These are phyloP conservation scores for Labeo calbasu DNA, from an alignment of 2,797 vertebrate genomes.

Conservation along the genomic window DNA sequence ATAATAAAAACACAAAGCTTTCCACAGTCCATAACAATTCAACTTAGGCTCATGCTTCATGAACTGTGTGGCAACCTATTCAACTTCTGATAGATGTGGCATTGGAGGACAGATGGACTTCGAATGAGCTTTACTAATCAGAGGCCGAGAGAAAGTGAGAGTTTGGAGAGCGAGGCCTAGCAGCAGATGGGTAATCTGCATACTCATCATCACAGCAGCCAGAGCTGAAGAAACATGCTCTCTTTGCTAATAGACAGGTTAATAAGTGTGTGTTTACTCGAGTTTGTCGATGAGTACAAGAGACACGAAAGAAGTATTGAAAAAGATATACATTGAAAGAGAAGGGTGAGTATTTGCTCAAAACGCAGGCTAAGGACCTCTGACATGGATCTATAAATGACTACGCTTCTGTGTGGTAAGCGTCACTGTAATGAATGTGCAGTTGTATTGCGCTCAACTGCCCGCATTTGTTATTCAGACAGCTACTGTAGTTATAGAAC, in stretches of 20 bases:
- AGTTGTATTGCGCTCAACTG: slow-evolving; percentile 49
- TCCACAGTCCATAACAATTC: not conserved
- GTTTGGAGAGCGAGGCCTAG: not conserved
- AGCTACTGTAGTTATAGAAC: slow-evolving; percentile 57
- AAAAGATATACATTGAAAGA: slow-evolving; percentile 9
- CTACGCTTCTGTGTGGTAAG: slow-evolving; percentile 38
- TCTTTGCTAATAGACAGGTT: slow-evolving; percentile 35
- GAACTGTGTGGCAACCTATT: not conserved
- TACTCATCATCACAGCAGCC: slow-evolving; percentile 51
- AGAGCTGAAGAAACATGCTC: slow-evolving; percentile 38
- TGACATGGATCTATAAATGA: slow-evolving; percentile 44
- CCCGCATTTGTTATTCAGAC: slow-evolving; percentile 57
- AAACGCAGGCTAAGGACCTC: slow-evolving; percentile 18
- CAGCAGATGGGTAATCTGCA: slow-evolving; percentile 63
- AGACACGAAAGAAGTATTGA: slow-evolving; percentile 4
- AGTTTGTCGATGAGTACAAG: not conserved
- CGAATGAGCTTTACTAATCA: slow-evolving; percentile 51
- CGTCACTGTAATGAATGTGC: slow-evolving; percentile 50
- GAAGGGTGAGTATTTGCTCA: not conserved
- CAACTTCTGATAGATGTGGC: slow-evolving; percentile 28
- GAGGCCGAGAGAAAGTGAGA: slow-evolving; percentile 16
- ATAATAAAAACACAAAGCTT: not conserved
- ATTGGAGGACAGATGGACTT: slow-evolving; percentile 48
- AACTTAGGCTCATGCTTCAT: not conserved
- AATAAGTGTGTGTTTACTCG: slow-evolving; percentile 28